Evolutionary conservation across 2,113 vertebrate species (phyloP), one percentile per base, ranked within the genome.

Genomic region (Mystacornis crossleyi): DNA sequence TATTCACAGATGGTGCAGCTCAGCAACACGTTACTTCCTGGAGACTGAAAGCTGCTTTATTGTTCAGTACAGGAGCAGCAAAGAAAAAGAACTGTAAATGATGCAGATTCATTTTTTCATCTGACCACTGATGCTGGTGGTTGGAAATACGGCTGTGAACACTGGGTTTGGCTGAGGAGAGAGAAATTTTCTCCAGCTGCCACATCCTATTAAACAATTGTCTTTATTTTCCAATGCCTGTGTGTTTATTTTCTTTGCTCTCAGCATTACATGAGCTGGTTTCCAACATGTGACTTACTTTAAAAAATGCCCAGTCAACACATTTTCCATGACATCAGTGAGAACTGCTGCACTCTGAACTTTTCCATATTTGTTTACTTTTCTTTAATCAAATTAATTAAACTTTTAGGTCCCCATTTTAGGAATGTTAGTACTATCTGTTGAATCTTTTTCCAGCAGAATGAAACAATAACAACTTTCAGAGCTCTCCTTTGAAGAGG

Each of bases 311-410:
- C 72, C 55, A 73, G 86, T 73, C 79, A 88, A 88, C 62, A 69
- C 50, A 29, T 82, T 92, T 94, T 90, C 71, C 62, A 73, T 79
- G 1, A 92, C 92, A 85, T 88, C 88, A 92, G 31, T 33, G 45
- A 75, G 85, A 72, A 26, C 34, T 45, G n/a, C 61, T 42, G 45
- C 48, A 67, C 66, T 91, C 88, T 65, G 71, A 95, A 86, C 71
- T 75, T 23, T 42, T 67, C 33, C 33, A 18, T 87, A 81, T 93
- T 96, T 94, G 82, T 93, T 95, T 93, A 70, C 74, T 77, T 42
- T 95, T 69, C 70, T 91, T 90, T 80, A 93, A 94, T 57, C n/a
- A 43, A 91, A 86, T 94, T 85, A 91, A 82, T 79, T 87, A 67
- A 85, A 74, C 31, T 43, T 89, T 91, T 60, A 51, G 31, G 23